A percentile compares a stretch with the other conserved stretches of the same genome.
Conservation (phyloP, 2,888 invertebrate genomes). For the Caenorhabditis panamensis region DNA sequence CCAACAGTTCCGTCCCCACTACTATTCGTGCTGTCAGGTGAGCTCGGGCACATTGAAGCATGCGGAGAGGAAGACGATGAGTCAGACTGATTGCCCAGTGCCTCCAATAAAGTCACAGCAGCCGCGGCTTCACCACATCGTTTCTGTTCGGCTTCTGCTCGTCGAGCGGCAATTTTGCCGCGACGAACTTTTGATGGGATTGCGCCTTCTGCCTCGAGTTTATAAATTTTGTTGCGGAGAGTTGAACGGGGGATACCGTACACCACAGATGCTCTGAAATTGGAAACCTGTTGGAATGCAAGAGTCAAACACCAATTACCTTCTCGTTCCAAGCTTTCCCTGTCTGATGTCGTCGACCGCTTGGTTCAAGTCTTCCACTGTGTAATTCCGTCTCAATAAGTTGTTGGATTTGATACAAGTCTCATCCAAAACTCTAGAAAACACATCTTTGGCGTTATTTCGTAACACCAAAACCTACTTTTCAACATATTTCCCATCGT, state of each 20-base stretch:
- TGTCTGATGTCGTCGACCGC: slow-evolving; percentile 87
- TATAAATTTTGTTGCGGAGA: slow-evolving; percentile 91
- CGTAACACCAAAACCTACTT: slow-evolving; percentile 18
- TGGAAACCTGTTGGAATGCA: background rate
- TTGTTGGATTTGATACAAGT: slow-evolving; percentile 15
- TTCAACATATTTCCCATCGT: slow-evolving; percentile 14
- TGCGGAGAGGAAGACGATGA: slow-evolving; percentile 54
- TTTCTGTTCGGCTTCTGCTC: slow-evolving; percentile 62
- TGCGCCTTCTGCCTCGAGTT: slow-evolving; percentile 80
- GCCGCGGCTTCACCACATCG: slow-evolving; percentile 18
- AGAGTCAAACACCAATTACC: slow-evolving; percentile 15
- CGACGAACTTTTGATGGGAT: slow-evolving; percentile 53
- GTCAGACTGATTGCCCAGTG: slow-evolving; percentile 50
- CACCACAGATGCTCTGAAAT: slow-evolving; percentile 89
- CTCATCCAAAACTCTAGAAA: slow-evolving; percentile 22
- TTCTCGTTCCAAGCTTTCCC: slow-evolving; percentile 70
- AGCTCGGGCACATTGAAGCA: slow-evolving; percentile 56
- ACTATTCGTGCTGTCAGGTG: slow-evolving; percentile 60
- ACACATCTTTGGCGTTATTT: background rate
- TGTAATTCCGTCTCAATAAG: slow-evolving; percentile 88
- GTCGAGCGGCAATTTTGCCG: slow-evolving; percentile 48
- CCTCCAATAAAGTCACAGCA: slow-evolving; percentile 41
- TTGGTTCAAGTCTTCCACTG: slow-evolving; percentile 94
- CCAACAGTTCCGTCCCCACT: slow-evolving; percentile 51
- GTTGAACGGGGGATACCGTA: slow-evolving; percentile 98